phyloP scores from a whole-genome alignment of 2,888 invertebrate species.

The Acanthopleura granulata region DNA sequence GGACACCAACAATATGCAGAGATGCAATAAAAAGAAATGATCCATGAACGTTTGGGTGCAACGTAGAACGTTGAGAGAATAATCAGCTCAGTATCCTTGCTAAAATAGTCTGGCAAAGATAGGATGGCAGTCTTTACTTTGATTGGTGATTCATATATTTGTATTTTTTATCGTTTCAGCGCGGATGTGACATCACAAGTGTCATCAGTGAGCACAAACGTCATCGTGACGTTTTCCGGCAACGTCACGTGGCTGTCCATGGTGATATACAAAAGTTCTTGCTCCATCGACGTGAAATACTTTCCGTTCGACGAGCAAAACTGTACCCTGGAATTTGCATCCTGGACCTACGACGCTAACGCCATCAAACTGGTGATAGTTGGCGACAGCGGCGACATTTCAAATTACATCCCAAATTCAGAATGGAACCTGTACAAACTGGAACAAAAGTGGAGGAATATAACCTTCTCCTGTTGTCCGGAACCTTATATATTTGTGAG shows the following conservation, averaged over 20 bases:
- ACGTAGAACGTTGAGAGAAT: no score
- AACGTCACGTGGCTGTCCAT: constrained; percentile 75
- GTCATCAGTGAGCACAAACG: constrained; percentile 72
- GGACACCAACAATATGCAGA: no score
- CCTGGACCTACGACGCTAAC: constrained; percentile 73
- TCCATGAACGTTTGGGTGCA: no score
- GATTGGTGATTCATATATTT: background rate
- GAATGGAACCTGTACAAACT: constrained; percentile 82
- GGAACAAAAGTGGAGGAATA: constrained; percentile 70
- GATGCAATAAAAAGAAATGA: no score
- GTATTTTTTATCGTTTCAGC: constrained; percentile 45
- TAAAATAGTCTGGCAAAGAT: no score
- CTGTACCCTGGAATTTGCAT: constrained; percentile 73
- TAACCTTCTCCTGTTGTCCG: constrained; percentile 73
- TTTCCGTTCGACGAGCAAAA: constrained; percentile 75
- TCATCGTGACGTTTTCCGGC: constrained; percentile 72
- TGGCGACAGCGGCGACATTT: constrained; percentile 84
- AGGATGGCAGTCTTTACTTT: no score
- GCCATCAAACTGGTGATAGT: constrained; percentile 66
- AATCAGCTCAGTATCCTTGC: no score
- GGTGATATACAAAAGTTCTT: constrained; percentile 73
- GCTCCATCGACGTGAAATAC: constrained; percentile 73
- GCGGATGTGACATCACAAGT: constrained; percentile 64
- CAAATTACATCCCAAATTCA: constrained; percentile 91
- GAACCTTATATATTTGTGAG: constrained; percentile 73